phyloP scores from a whole-genome alignment of 2,113 vertebrate genomes.

The Pampusana beccarii region DNA sequence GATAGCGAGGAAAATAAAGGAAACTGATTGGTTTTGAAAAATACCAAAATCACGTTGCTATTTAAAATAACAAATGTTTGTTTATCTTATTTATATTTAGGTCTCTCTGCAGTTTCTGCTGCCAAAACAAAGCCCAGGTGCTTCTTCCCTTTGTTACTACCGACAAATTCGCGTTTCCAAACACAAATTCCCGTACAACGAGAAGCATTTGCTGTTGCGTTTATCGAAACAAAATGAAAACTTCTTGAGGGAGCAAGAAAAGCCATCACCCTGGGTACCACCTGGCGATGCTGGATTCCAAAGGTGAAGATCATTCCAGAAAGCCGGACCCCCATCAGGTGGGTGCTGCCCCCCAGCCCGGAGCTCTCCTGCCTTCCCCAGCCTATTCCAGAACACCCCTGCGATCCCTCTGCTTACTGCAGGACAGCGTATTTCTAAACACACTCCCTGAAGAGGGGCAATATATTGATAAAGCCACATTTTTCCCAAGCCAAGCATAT shows the following conservation, averaged over 20 bases:
- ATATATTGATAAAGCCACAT: neutral
- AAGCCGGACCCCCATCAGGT: neutral
- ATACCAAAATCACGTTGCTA: fast-evolving
- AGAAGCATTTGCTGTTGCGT: neutral
- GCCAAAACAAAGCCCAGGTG: neutral
- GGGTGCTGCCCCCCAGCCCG: neutral
- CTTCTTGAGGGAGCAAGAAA: neutral
- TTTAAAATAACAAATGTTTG: neutral
- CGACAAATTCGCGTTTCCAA: neutral
- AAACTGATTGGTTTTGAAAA: neutral
- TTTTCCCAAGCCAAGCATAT: neutral
- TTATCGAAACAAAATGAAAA: neutral
- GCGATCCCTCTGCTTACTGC: neutral
- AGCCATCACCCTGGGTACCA: neutral
- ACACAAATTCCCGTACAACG: neutral
- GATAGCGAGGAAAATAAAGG: neutral
- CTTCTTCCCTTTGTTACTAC: neutral
- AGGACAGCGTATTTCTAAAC: neutral
- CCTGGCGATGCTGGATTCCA: fast-evolving
- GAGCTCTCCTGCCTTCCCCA: neutral
- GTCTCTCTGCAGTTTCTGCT: neutral
- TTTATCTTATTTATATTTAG: neutral
- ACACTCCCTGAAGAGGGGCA: neutral
- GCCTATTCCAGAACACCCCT: neutral
- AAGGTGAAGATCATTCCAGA: fast-evolving